Percentiles rank a stretch among this genome's conserved stretches.
These are phyloP conservation scores for Temnothorax ravouxi DNA, from an alignment of 2,888 invertebrate genomes.

Conservation along the genomic window DNA sequence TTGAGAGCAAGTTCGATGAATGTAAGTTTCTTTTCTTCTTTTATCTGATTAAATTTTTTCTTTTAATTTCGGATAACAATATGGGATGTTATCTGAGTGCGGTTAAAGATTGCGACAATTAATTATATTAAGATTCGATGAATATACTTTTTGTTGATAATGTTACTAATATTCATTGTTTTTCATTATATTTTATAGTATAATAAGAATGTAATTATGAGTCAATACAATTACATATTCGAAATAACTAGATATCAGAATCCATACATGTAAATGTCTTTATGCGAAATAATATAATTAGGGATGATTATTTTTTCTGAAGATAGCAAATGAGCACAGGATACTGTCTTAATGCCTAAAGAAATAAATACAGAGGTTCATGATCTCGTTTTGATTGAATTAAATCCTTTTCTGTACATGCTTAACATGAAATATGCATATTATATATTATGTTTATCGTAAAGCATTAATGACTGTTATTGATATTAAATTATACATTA, in stretches of 20 bases:
- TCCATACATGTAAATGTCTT: constrained; percentile 29
- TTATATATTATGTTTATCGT: background rate
- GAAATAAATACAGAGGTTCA: constrained; percentile 36
- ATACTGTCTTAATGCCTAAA: constrained; percentile 35
- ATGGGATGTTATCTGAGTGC: background rate
- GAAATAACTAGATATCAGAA: constrained; percentile 18
- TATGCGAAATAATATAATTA: constrained; percentile 36
- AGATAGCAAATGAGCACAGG: constrained; percentile 10
- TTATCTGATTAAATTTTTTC: background rate
- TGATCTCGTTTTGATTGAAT: constrained; percentile 17
- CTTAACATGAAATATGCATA: constrained; percentile 2
- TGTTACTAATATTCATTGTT: constrained; percentile 18
- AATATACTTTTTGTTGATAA: constrained; percentile 17
- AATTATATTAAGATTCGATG: constrained; percentile 23
- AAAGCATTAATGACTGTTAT: background rate
- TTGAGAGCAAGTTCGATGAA: background rate
- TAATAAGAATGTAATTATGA: constrained; percentile 18
- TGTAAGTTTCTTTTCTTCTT: background rate
- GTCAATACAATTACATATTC: constrained; percentile 20
- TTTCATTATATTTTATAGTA: background rate
- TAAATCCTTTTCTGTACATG: background rate
- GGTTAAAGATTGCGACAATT: background rate
- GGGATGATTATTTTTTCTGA: constrained; percentile 28
- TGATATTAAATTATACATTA: background rate
- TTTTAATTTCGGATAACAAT: background rate